Evolutionary conservation across 2,113 vertebrate species (phyloP).

Genomic region (Candoia aspera): DNA sequence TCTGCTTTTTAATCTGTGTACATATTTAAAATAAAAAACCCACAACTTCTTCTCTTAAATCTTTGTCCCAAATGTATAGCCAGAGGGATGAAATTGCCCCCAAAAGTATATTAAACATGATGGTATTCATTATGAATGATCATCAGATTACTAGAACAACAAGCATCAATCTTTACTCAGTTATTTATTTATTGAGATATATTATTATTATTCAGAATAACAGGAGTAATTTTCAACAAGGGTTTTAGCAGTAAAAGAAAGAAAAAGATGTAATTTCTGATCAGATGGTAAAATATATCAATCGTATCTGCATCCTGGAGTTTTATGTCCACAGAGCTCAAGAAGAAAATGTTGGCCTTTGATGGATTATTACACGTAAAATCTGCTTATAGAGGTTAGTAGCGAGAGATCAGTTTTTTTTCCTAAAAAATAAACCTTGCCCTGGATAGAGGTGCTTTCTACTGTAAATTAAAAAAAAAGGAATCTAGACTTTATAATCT

Average conservation of each 20-base stretch:
- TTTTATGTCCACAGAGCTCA: not conserved
- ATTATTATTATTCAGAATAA: slow-evolving; percentile 8
- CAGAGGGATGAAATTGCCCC: not conserved
- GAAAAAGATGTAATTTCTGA: not conserved
- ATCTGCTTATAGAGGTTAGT: not conserved
- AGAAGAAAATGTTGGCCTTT: not conserved
- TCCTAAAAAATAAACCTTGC: not conserved
- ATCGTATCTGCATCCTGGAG: not conserved
- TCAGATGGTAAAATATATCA: slow-evolving; percentile 32
- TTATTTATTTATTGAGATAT: not conserved
- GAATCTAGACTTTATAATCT: not conserved
- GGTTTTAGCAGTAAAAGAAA: not conserved
- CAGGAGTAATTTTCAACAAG: not conserved
- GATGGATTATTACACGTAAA: not conserved
- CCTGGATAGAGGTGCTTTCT: not conserved
- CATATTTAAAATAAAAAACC: not conserved
- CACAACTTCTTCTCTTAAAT: slow-evolving; percentile 20
- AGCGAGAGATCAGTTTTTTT: not conserved
- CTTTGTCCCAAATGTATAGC: not conserved
- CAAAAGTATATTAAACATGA: slow-evolving; percentile 15
- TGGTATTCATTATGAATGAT: slow-evolving; percentile 28
- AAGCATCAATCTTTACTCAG: not conserved
- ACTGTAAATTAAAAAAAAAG: not conserved
- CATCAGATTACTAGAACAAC: slow-evolving; percentile 10
- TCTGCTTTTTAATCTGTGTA: slow-evolving; percentile 20